These are phyloP conservation scores for Drosophila pseudotalamancana DNA, from an alignment of 2,888 invertebrate genomes.

Conservation along the genomic window DNA sequence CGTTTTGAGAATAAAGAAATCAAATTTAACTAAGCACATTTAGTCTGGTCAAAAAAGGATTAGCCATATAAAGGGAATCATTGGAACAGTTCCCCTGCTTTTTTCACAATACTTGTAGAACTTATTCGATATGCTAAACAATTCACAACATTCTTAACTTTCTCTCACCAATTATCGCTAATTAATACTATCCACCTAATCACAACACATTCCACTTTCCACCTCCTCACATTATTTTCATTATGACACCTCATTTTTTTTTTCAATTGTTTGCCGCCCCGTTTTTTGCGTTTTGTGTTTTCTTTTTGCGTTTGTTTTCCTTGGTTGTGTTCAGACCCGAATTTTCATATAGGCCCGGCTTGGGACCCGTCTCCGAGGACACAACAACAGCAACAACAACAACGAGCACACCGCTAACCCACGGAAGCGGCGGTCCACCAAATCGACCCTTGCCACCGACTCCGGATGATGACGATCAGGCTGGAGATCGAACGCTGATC, in stretches of 20 bases:
- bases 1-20: no score
- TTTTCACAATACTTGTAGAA: constrained; percentile 3
- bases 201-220: background rate
- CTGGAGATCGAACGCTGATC: constrained; percentile 94
- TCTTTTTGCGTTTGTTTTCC: constrained; percentile 61
- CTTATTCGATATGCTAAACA: constrained; percentile 7
- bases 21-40: no score
- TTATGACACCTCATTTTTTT: constrained; percentile 1
- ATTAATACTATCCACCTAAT: constrained; percentile 1
- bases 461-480: constrained; percentile 94
- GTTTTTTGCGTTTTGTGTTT: constrained; percentile 56
- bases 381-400: constrained; percentile 67
- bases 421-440: constrained; percentile 89
- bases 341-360: constrained; percentile 92
- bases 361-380: constrained; percentile 87
- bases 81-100: no score
- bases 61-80: no score
- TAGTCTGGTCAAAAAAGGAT: no score
- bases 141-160: constrained; percentile 40
- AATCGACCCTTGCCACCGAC: constrained; percentile 97
- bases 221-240: constrained; percentile 19
- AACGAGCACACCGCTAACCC: constrained; percentile 81
- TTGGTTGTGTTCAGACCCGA: constrained; percentile 88
- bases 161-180: constrained; percentile 41
- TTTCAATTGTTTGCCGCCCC: constrained; percentile 34